Conservation (phyloP, 1,140 invertebrate species). For the Popillia japonica region DNA sequence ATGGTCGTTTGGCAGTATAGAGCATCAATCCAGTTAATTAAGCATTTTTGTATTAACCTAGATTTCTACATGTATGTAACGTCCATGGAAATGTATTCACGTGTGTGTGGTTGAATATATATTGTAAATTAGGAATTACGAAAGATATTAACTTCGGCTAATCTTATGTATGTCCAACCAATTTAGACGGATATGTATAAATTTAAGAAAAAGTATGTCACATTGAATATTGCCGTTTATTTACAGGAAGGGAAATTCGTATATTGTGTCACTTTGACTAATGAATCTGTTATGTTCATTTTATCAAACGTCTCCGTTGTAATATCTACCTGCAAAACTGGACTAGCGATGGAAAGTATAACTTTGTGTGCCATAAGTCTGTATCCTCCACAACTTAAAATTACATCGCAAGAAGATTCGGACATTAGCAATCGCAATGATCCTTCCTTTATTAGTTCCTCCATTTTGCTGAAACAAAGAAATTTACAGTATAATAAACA, state of each 20-base stretch:
- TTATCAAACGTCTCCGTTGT: not conserved
- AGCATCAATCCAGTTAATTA: too few relatives aligned
- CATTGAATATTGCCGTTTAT: not conserved
- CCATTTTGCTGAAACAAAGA: conserved; percentile 49
- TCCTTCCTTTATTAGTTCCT: conserved; percentile 55
- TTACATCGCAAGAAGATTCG: conserved; percentile 57
- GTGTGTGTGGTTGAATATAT: too few relatives aligned
- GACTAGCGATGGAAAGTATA: conserved; percentile 59
- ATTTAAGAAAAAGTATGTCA: conserved; percentile 1
- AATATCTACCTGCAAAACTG: conserved; percentile 54
- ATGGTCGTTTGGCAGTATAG: too few relatives aligned
- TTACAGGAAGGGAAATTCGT: not conserved
- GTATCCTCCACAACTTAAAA: conserved; percentile 55
- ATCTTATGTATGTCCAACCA: too few relatives aligned
- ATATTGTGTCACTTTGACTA: not conserved
- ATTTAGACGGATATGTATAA: not conserved
- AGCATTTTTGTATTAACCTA: too few relatives aligned
- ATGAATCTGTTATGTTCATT: not conserved
- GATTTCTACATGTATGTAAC: too few relatives aligned
- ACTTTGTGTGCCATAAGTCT: conserved; percentile 57
- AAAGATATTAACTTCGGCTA: too few relatives aligned
- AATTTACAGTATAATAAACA: not conserved
- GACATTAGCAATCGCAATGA: conserved; percentile 52
- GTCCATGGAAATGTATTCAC: too few relatives aligned
- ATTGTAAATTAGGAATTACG: too few relatives aligned